Base-by-base conservation (phyloP, 2,888 invertebrate genomes). In the Schrankia costaestrigalis region DNA sequence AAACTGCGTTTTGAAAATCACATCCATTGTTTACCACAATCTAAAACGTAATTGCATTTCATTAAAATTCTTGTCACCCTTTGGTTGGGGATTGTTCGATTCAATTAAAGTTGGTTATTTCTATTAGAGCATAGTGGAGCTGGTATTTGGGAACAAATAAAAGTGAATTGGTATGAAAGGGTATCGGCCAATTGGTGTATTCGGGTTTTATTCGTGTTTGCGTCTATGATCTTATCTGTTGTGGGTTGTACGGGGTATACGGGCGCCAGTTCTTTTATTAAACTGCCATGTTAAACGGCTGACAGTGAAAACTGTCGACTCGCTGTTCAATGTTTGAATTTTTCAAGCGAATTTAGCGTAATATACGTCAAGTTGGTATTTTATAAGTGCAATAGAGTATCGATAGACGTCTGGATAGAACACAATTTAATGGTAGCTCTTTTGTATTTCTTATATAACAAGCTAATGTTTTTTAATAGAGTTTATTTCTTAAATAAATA, bases 221-320 rank as follows among this genome's bases (percentile, higher is more conserved):
- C 69, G 76, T 74, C 71, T 73, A 71, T 72, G 83, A 83, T 87
- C 71, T 82, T 85, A 86, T 87, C 86, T 77, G 75, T 54, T 65
- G 61, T 68, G 30, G 26, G 13, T 17, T 18, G 17, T n/a, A n/a
- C 63, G 48, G 67, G 63, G 58, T 58, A 85, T 84, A 80, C 79
- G 84, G 83, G 83, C 64, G 57, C 66, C 61, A 70, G 63, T 71
- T 72, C 77, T 80, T 82, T 77, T 82, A 82, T 83, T 82, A 78
- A 79, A 78, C 63, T 70, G 61, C 64, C 56, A 68, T 69, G 67
- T 70, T 71, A 48, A 63, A 61, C 42, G 44, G 51, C 45, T 52
- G 43, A 69, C 54, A 62, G 43, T 22, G 43, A 45, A 53, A 54
- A 41, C 46, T 35, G 31, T 73, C 38, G 77, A 74, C 69, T 35